phyloP scores from a whole-genome alignment of 2,113 vertebrate species.

The Phylloscopus trochilus region DNA sequence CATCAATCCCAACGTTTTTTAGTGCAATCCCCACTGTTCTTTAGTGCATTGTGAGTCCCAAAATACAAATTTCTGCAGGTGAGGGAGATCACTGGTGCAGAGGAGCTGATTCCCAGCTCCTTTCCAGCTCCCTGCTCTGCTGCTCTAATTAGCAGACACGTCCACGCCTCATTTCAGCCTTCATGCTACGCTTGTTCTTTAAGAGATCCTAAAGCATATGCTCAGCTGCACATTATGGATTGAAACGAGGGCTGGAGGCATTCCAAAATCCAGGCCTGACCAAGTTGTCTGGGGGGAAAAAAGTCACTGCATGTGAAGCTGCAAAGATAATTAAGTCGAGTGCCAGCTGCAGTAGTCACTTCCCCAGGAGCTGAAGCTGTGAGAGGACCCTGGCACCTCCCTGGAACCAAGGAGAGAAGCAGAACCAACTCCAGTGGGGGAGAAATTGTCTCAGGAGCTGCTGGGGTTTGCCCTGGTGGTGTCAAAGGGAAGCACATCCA shows the following conservation, averaged over 20 bases:
- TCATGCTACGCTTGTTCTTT: not conserved
- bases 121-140: not conserved
- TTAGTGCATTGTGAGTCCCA: accelerated
- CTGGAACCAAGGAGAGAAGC: not conserved
- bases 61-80: not conserved
- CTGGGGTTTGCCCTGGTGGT: not conserved
- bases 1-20: accelerated
- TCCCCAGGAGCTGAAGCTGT: not conserved
- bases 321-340: not conserved
- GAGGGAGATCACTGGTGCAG: not conserved
- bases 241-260: not conserved
- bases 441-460: not conserved
- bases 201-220: not conserved
- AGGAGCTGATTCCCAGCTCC: not conserved
- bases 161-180: not conserved
- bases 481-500: not conserved
- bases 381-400: not conserved
- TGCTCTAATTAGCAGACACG: not conserved
- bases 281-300: not conserved
- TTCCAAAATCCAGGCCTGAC: not conserved
- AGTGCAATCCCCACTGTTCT: not conserved
- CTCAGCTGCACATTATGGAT: not conserved
- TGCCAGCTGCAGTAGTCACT: not conserved
- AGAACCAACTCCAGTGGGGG: accelerated
- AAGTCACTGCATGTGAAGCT: not conserved